phyloP scores from a whole-genome alignment of 1,140 invertebrate species.

The Sinonovacula constricta region DNA sequence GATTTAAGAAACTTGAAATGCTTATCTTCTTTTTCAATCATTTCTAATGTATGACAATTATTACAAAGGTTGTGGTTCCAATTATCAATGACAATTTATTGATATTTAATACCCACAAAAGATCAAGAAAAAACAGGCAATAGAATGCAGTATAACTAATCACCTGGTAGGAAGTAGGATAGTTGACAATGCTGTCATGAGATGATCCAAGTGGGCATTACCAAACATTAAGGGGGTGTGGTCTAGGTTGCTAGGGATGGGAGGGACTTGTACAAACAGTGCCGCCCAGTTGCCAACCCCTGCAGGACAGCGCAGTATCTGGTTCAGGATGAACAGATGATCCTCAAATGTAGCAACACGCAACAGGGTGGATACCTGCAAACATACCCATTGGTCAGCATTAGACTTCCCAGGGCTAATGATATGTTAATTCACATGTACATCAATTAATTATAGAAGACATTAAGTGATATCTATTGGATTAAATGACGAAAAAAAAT shows the following conservation, averaged over 20 bases:
- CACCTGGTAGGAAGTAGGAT: slow-evolving; percentile 82
- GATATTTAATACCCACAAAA: no score
- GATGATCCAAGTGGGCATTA: slow-evolving; percentile 85
- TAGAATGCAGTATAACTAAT: no score
- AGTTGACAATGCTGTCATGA: slow-evolving; percentile 83
- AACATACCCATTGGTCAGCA: neutral
- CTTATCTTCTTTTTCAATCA: no score
- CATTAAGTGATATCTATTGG: neutral
- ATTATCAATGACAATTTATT: no score
- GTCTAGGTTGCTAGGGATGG: slow-evolving; percentile 61
- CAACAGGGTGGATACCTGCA: slow-evolving; percentile 82
- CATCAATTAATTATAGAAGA: neutral
- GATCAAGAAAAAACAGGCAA: no score
- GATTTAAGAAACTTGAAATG: no score
- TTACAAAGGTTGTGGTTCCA: no score
- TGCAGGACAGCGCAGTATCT: slow-evolving; percentile 86
- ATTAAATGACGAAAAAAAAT: neutral
- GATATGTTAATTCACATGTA: neutral
- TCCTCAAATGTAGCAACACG: slow-evolving; percentile 87
- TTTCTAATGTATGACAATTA: no score
- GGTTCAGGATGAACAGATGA: slow-evolving; percentile 89
- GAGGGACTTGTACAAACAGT: slow-evolving; percentile 84
- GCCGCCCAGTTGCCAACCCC: slow-evolving; percentile 87
- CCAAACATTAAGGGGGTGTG: slow-evolving; percentile 55
- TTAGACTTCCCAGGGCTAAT: neutral